phyloP scores from a whole-genome alignment of 2,797 vertebrate genomes.

The Oryzias dopingdopingensis region DNA sequence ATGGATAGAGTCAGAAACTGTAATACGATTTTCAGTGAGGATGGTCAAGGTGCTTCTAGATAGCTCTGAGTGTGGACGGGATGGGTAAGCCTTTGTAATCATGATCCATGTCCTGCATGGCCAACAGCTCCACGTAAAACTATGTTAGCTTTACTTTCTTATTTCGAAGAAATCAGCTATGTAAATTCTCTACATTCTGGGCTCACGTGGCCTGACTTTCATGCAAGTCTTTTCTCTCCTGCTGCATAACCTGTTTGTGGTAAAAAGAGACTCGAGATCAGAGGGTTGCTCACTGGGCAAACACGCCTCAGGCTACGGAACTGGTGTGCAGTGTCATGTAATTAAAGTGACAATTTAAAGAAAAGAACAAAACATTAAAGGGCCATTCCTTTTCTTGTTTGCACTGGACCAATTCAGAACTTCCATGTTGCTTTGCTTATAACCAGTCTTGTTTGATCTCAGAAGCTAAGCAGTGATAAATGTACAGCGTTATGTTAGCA shows the following conservation, averaged over 20 bases:
- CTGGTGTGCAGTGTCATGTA: not conserved
- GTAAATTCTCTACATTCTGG: slow-evolving; percentile 15
- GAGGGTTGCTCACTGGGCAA: too few species aligned
- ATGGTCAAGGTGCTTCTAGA: slow-evolving; percentile 3
- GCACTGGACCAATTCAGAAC: not conserved
- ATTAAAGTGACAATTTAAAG: not conserved
- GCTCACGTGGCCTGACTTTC: too few species aligned
- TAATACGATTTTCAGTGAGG: slow-evolving; percentile 27
- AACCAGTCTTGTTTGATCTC: too few species aligned
- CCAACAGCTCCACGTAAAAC: not conserved
- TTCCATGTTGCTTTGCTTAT: too few species aligned
- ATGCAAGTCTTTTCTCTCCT: too few species aligned
- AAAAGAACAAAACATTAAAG: slow-evolving; percentile 30
- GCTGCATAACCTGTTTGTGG: too few species aligned
- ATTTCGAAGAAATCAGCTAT: slow-evolving; percentile 7
- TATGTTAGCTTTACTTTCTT: not conserved
- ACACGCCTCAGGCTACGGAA: too few species aligned
- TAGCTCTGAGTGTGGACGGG: slow-evolving; percentile 21
- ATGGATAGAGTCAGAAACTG: slow-evolving; percentile 10
- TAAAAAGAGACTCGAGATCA: too few species aligned
- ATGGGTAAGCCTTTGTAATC: slow-evolving; percentile 18
- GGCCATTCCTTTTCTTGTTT: not conserved
- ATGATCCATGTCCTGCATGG: slow-evolving; percentile 15
- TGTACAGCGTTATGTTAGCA: too few species aligned
- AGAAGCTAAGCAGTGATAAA: too few species aligned